Evolutionary conservation across 2,113 vertebrate genomes (phyloP).

Genomic region (Lanius ludovicianus): DNA sequence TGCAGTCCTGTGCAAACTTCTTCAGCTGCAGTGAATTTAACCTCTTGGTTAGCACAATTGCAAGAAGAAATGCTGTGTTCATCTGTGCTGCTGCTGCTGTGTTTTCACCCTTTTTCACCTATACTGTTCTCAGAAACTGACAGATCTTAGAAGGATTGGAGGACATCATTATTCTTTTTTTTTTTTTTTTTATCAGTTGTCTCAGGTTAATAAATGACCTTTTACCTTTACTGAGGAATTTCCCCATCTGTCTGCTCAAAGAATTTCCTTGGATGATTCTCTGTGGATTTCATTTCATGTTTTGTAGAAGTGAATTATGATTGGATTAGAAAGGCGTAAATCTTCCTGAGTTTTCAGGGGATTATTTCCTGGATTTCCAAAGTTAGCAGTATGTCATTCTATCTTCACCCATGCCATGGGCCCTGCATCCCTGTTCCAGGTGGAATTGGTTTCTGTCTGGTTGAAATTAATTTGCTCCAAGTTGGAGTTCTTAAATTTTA

Average conservation of each 20-base stretch:
- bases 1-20: neutral
- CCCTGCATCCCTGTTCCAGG: neutral
- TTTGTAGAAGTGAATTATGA: constrained; percentile 55
- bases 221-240: constrained; percentile 64
- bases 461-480: constrained; percentile 17
- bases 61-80: neutral
- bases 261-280: constrained; percentile 57
- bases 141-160: neutral
- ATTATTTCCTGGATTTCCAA: constrained; percentile 58
- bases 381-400: constrained; percentile 59
- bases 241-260: constrained; percentile 44
- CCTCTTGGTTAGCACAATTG: neutral
- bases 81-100: neutral
- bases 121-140: neutral
- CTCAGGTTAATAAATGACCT: constrained; percentile 46
- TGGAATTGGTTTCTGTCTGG: constrained; percentile 35
- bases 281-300: constrained; percentile 38
- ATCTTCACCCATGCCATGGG: constrained; percentile 1
- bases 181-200: constrained; percentile 28
- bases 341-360: constrained; percentile 54
- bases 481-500: constrained; percentile 13
- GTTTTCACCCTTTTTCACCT: neutral
- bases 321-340: constrained; percentile 64
- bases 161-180: neutral
- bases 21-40: neutral